These are phyloP conservation scores for Pangasius mekongensis DNA, from an alignment of 2,797 vertebrate genomes.

Conservation along the genomic window DNA sequence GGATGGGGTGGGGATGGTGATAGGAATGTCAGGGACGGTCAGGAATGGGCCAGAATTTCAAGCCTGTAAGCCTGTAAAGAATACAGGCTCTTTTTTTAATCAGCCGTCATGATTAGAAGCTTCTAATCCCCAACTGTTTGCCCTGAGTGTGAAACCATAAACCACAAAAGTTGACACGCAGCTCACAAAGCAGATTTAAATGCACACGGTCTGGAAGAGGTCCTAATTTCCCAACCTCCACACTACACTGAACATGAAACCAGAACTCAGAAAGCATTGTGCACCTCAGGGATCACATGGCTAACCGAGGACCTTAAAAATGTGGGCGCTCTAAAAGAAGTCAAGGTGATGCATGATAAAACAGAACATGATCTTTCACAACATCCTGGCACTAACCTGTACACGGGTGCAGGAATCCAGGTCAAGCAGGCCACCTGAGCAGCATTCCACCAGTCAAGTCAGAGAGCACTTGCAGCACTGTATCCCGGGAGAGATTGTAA, in stretches of 20 bases:
- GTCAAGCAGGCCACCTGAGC: slow-evolving; percentile 51
- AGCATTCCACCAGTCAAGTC: slow-evolving; percentile 58
- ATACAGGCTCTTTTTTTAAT: neutral
- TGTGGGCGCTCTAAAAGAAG: slow-evolving; percentile 6
- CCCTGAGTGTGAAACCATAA: slow-evolving; percentile 20
- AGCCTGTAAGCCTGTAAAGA: neutral
- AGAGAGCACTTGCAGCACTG: slow-evolving; percentile 62
- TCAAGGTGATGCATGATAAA: slow-evolving; percentile 40
- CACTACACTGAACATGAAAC: slow-evolving; percentile 45
- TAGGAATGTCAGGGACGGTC: slow-evolving; percentile 4
- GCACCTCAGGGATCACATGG: slow-evolving; percentile 21
- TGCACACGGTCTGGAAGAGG: slow-evolving; percentile 23
- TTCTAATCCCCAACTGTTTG: slow-evolving; percentile 37
- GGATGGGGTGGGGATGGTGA: neutral
- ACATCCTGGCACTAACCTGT: slow-evolving; percentile 51
- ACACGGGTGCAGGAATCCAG: slow-evolving; percentile 64
- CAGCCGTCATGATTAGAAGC: neutral
- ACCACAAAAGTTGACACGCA: slow-evolving; percentile 26
- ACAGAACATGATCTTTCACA: slow-evolving; percentile 52
- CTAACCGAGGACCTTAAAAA: slow-evolving; percentile 29
- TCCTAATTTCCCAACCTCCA: slow-evolving; percentile 37
- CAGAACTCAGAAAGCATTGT: slow-evolving; percentile 17
- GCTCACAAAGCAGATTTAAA: slow-evolving; percentile 43
- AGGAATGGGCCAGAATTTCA: neutral
- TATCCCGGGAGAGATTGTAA: slow-evolving; percentile 64